Conservation (phyloP, 1,140 invertebrate genomes). For the Armadillidium nasatum region DNA sequence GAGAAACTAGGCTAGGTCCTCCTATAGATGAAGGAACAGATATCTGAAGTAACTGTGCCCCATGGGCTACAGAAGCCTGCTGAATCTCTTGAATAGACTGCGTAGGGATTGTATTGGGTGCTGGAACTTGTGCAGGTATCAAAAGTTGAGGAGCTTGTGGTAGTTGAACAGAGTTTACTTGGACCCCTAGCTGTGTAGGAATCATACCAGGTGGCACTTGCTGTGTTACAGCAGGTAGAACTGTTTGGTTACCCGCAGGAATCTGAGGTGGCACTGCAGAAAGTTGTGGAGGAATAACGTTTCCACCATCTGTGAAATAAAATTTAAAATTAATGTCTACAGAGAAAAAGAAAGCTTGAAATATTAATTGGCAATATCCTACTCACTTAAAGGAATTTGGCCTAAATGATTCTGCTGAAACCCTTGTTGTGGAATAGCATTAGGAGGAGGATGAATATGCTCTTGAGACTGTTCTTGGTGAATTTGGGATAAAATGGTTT, state of each 20-base stretch:
- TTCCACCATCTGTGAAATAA: constrained; percentile 29
- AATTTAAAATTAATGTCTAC: background rate
- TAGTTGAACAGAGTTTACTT: background rate
- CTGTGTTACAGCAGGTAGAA: constrained; percentile 25
- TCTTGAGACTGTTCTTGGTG: background rate
- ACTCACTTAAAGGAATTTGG: background rate
- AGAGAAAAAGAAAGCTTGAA: no score
- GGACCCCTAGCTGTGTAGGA: constrained; percentile 25
- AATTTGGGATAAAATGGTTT: constrained; percentile 33
- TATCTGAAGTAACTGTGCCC: constrained; percentile 29
- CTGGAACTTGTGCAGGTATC: constrained; percentile 30
- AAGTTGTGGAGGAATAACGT: constrained; percentile 25
- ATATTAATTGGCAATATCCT: no score
- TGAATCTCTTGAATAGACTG: constrained; percentile 28
- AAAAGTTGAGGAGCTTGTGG: constrained; percentile 7
- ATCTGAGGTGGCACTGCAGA: constrained; percentile 27
- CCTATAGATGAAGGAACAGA: constrained; percentile 26
- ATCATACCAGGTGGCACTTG: constrained; percentile 22
- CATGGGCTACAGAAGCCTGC: constrained; percentile 29
- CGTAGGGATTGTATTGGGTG: constrained; percentile 29
- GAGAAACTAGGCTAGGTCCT: constrained; percentile 21
- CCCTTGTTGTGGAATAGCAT: background rate
- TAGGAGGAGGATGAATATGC: background rate
- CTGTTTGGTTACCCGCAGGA: constrained; percentile 28
- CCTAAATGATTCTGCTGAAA: background rate